A percentile compares a stretch with the other conserved stretches of the same genome.
These are phyloP conservation scores for Centrocercus urophasianus DNA, from an alignment of 2,113 vertebrate species.

Conservation along the genomic window DNA sequence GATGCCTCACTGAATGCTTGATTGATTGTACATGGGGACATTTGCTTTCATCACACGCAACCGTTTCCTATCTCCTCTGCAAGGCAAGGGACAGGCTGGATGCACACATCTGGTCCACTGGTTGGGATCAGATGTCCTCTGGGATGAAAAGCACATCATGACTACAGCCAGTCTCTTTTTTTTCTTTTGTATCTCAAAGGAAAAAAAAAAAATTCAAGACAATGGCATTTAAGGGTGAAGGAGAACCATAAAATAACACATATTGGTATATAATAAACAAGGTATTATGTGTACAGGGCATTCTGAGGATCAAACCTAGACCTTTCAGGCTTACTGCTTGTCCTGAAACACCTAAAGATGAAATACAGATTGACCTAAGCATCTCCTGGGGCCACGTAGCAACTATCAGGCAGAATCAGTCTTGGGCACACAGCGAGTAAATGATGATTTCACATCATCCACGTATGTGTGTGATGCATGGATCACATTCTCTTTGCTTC, in stretches of 20 bases:
- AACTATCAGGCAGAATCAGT: not conserved
- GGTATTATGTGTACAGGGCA: not conserved
- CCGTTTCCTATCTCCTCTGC: not conserved
- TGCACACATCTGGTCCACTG: not conserved
- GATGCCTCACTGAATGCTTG: not conserved
- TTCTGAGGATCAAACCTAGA: not conserved
- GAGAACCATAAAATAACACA: not conserved
- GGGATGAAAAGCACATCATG: not conserved
- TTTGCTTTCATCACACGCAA: not conserved
- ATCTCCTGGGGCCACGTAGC: not conserved
- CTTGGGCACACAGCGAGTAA: not conserved
- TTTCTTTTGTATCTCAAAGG: not conserved
- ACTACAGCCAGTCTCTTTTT: not conserved
- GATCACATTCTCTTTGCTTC: not conserved
- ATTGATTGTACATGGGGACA: not conserved
- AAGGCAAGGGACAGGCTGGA: not conserved
- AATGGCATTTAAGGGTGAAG: not conserved
- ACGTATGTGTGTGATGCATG: not conserved
- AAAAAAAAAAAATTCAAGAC: not conserved
- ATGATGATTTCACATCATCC: not conserved
- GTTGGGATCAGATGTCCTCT: not conserved
- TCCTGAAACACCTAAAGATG: not conserved
- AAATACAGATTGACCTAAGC: not conserved
- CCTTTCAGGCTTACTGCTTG: not conserved
- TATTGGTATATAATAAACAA: not conserved